Conservation (phyloP, 2,113 vertebrate species). For the Antechinus flavipes region DNA sequence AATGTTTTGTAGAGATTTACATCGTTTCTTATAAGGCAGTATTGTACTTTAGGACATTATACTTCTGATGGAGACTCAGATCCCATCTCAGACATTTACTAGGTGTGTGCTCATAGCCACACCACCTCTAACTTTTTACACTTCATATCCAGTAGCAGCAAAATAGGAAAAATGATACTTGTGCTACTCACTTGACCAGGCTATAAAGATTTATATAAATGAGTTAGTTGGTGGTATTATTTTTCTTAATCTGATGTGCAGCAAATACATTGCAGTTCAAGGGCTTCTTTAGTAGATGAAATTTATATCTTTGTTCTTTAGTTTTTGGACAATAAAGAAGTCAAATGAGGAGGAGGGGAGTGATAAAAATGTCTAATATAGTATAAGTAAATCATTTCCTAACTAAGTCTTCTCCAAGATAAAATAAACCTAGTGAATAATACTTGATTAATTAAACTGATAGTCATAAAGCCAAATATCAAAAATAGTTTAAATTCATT, state of each 20-base stretch:
- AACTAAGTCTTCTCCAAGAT: not conserved
- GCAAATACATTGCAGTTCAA: not conserved
- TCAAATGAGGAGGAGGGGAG: not conserved
- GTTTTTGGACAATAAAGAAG: no score
- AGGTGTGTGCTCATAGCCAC: slow-evolving; percentile 21
- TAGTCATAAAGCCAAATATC: not conserved
- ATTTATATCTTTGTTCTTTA: no score
- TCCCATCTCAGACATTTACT: slow-evolving; percentile 21
- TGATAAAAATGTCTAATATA: not conserved
- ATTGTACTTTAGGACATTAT: not conserved
- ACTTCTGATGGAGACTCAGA: slow-evolving; percentile 21
- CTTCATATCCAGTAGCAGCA: not conserved
- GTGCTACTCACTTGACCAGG: not conserved
- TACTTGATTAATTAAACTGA: not conserved
- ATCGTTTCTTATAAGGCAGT: not conserved
- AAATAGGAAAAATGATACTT: not conserved
- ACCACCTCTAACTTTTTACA: not conserved
- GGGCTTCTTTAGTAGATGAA: no score
- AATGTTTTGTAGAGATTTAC: not conserved
- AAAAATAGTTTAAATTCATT: not conserved
- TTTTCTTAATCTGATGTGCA: not conserved
- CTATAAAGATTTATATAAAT: not conserved
- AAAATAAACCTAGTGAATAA: not conserved
- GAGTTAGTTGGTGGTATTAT: not conserved
- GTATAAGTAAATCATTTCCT: not conserved